Percentiles rank a stretch among this genome's conserved stretches.
These are phyloP conservation scores for Melanogrammus aeglefinus DNA, from an alignment of 2,797 vertebrate species.

Conservation along the genomic window DNA sequence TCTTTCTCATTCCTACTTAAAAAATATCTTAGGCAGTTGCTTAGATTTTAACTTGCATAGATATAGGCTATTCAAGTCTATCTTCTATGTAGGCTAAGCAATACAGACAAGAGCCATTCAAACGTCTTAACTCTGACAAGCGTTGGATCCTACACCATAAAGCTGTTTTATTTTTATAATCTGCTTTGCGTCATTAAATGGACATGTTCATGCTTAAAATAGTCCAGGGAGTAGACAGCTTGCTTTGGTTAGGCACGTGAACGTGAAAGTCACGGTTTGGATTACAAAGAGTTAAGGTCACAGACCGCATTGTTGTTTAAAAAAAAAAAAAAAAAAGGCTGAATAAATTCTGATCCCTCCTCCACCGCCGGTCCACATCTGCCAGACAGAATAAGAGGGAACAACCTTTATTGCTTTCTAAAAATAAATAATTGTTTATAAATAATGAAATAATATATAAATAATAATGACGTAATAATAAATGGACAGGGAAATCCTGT, in stretches of 20 bases:
- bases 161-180: constrained; percentile 42
- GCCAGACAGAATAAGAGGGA: not conserved
- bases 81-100: not conserved
- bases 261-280: not conserved
- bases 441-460: too few relatives aligned
- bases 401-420: too few relatives aligned
- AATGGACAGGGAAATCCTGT: not conserved
- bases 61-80: not conserved
- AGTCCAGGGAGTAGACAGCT: constrained; percentile 37
- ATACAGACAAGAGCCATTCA: not conserved
- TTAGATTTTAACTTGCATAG: too few relatives aligned
- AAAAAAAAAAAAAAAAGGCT: not conserved
- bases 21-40: not conserved
- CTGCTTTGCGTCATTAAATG: constrained; percentile 50
- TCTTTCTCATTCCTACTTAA: not conserved
- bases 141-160: constrained; percentile 13
- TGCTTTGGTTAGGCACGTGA: constrained; percentile 19
- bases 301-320: not conserved
- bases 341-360: not conserved
- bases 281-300: not conserved
- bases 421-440: too few relatives aligned
- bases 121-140: not conserved
- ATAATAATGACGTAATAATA: too few relatives aligned
- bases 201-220: constrained; percentile 42
- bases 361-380: not conserved